These are phyloP conservation scores for Acyrthosiphon pisum DNA, from an alignment of 1,140 invertebrate genomes.

Conservation along the genomic window DNA sequence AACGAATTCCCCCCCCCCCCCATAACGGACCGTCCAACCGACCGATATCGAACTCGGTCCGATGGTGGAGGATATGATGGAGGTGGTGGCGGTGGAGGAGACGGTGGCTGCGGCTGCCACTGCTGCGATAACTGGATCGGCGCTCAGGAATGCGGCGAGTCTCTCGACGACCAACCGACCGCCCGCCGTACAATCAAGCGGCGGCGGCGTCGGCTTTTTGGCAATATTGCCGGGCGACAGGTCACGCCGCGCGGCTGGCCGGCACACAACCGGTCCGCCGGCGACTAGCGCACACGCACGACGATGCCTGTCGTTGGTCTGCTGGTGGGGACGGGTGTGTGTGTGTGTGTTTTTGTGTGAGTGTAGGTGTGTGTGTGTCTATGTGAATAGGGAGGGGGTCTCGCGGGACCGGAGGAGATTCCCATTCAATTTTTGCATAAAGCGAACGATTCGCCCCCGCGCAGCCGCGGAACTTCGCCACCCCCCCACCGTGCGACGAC, in stretches of 20 bases:
- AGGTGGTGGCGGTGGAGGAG: background rate
- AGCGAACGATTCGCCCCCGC: background rate
- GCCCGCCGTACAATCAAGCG: background rate
- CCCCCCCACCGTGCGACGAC: background rate
- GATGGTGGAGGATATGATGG: background rate
- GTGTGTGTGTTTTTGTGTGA: too few species aligned
- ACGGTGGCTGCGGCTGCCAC: background rate
- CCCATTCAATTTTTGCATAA: conserved; percentile 50
- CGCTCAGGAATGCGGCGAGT: conserved; percentile 45
- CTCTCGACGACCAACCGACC: background rate
- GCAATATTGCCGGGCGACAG: conserved; percentile 41
- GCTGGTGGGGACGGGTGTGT: background rate
- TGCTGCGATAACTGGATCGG: conserved; percentile 53
- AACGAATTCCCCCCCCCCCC: background rate
- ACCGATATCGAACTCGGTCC: background rate
- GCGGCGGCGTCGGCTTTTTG: conserved; percentile 35
- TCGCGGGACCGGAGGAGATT: background rate
- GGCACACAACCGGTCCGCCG: conserved; percentile 36
- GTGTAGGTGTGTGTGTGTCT: too few species aligned
- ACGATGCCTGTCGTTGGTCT: background rate
- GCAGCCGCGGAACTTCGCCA: background rate
- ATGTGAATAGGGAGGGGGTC: background rate
- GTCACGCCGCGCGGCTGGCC: conserved; percentile 31
- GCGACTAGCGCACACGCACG: background rate
- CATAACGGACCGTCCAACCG: too few species aligned